These are phyloP conservation scores for Asarcornis scutulata DNA, from an alignment of 2,113 vertebrate genomes.

Conservation along the genomic window DNA sequence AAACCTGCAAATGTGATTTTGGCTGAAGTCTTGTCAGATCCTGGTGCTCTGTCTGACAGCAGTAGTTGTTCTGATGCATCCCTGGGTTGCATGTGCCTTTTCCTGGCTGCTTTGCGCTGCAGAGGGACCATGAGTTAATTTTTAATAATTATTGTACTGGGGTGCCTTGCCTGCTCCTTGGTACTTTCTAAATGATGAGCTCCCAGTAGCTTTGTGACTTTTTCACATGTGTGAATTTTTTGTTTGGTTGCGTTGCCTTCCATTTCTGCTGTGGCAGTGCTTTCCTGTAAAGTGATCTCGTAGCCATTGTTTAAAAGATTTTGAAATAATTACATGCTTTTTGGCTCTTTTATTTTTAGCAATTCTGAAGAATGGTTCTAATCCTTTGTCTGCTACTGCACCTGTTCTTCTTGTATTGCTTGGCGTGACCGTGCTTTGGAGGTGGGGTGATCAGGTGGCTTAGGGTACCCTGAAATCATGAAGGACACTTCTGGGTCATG, in stretches of 20 bases:
- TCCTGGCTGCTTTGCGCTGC: not conserved
- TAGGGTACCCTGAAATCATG: not conserved
- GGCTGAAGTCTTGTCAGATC: not conserved
- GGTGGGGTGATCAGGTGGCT: not conserved
- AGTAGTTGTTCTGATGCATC: not conserved
- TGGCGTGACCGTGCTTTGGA: not conserved
- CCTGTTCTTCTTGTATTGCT: not conserved
- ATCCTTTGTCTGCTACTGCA: not conserved
- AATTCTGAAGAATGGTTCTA: not conserved
- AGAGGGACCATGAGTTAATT: fast-evolving
- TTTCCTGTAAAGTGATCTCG: not conserved
- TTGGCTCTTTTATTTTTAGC: not conserved
- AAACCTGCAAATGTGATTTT: not conserved
- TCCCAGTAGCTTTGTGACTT: not conserved
- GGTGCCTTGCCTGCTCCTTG: not conserved
- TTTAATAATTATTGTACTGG: not conserved
- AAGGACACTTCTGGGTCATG: fast-evolving
- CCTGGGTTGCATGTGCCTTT: not conserved
- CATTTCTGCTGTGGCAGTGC: not conserved
- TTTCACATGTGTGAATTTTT: not conserved
- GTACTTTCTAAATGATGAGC: not conserved
- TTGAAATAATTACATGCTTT: not conserved
- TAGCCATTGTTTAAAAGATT: not conserved
- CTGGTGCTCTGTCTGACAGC: not conserved
- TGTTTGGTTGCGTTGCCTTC: not conserved